A percentile compares a stretch with the other conserved stretches of the same genome.
phyloP scores from a whole-genome alignment of 2,888 invertebrate genomes.

The Uloborus plumipes region DNA sequence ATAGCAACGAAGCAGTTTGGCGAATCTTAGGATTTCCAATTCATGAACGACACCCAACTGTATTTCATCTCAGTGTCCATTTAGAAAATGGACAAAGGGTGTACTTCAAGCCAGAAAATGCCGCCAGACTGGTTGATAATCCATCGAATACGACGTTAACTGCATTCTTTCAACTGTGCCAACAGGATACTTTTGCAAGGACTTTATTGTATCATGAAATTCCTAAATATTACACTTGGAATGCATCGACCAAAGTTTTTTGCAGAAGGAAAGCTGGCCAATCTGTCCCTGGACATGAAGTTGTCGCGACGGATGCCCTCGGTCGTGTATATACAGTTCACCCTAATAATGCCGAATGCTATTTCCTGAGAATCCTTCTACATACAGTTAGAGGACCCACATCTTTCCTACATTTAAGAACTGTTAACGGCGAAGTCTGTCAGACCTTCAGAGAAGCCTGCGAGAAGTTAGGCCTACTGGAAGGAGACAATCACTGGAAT shows the following conservation, averaged over 20 bases:
- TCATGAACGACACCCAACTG: too few relatives aligned
- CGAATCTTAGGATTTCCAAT: too few relatives aligned
- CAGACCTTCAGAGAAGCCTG: too few relatives aligned
- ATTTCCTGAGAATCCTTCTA: conserved; percentile 7
- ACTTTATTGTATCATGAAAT: conserved; percentile 14
- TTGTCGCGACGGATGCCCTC: neutral
- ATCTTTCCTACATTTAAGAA: too few relatives aligned
- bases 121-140: neutral
- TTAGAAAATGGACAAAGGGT: conserved; percentile 18
- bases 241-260: neutral
- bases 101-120: conserved; percentile 5
- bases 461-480: too few relatives aligned
- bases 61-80: conserved; percentile 4
- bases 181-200: neutral
- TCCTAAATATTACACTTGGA: conserved; percentile 19
- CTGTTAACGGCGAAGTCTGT: too few relatives aligned
- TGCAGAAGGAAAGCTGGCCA: neutral
- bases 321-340: conserved; percentile 31
- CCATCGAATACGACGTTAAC: neutral
- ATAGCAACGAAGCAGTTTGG: too few relatives aligned
- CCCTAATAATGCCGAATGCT: conserved; percentile 24
- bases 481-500: too few relatives aligned
- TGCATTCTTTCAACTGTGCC: neutral
- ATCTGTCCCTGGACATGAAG: neutral
- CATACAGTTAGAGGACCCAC: neutral